phyloP scores from a whole-genome alignment of 2,888 invertebrate genomes.

The Germaria angustata region DNA sequence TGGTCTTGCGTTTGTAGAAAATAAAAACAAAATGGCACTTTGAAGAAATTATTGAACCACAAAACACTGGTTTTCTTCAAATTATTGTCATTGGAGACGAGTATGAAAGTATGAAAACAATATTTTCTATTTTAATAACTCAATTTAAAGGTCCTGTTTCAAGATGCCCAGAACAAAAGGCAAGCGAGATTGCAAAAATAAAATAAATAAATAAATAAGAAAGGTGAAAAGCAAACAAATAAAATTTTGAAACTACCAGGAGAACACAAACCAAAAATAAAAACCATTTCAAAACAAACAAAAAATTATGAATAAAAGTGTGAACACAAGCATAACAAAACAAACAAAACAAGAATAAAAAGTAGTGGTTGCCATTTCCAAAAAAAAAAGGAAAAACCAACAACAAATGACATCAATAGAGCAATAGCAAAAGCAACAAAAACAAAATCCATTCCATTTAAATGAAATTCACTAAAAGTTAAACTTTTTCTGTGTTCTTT shows the following conservation, averaged over 20 bases:
- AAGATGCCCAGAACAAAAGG: constrained; percentile 54
- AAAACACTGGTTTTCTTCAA: constrained; percentile 22
- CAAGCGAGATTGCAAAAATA: constrained; percentile 37
- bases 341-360: constrained; percentile 33
- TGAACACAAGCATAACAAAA: constrained; percentile 53
- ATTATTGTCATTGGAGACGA: constrained; percentile 48
- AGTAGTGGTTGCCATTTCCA: constrained; percentile 40
- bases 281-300: constrained; percentile 24
- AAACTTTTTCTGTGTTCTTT: constrained; percentile 18
- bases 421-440: constrained; percentile 9
- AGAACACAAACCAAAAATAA: constrained; percentile 31
- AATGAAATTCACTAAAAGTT: constrained; percentile 46
- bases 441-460: constrained; percentile 5
- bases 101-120: constrained; percentile 25
- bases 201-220: constrained; percentile 3
- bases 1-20: background rate
- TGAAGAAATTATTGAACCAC: background rate
- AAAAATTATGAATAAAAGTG: constrained; percentile 57
- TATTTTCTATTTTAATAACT: constrained; percentile 46
- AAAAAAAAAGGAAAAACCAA: constrained; percentile 1
- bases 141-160: constrained; percentile 36
- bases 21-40: constrained; percentile 9
- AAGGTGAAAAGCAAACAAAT: constrained; percentile 7
- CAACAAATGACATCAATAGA: constrained; percentile 42
- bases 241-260: constrained; percentile 3